phyloP scores from a whole-genome alignment of 2,113 vertebrate genomes.

The Coturnix japonica region DNA sequence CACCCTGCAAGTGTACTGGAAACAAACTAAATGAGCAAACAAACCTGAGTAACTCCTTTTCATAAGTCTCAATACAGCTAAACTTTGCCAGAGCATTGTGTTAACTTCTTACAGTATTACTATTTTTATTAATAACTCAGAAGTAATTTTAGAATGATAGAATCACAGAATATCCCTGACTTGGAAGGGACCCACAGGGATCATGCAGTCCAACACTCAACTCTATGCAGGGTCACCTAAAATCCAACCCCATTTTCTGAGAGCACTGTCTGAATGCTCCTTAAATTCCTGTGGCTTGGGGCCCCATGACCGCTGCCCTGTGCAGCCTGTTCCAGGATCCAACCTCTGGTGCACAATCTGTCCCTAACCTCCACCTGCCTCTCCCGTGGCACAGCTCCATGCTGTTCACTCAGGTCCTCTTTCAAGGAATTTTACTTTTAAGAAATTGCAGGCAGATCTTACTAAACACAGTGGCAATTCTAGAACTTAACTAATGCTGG shows the following conservation, averaged over 20 bases:
- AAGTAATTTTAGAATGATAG: neutral
- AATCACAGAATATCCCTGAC: neutral
- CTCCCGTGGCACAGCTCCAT: neutral
- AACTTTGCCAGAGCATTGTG: fast-evolving
- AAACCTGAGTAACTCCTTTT: neutral
- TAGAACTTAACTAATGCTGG: neutral
- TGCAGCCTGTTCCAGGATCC: neutral
- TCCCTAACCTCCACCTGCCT: neutral
- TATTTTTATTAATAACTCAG: neutral
- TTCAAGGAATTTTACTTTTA: neutral
- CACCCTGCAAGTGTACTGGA: neutral
- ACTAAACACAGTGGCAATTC: neutral
- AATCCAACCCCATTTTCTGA: neutral
- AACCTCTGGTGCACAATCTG: neutral
- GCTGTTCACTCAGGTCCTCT: neutral
- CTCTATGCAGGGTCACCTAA: neutral
- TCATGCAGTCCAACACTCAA: neutral
- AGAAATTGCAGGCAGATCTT: neutral
- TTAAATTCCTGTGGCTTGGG: neutral
- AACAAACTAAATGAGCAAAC: fast-evolving
- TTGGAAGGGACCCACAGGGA: neutral
- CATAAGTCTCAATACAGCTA: neutral
- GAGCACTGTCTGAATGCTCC: neutral
- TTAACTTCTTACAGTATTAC: neutral
- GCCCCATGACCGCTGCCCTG: neutral